phyloP scores from a whole-genome alignment of 2,888 invertebrate species.

The Spodoptera exigua region DNA sequence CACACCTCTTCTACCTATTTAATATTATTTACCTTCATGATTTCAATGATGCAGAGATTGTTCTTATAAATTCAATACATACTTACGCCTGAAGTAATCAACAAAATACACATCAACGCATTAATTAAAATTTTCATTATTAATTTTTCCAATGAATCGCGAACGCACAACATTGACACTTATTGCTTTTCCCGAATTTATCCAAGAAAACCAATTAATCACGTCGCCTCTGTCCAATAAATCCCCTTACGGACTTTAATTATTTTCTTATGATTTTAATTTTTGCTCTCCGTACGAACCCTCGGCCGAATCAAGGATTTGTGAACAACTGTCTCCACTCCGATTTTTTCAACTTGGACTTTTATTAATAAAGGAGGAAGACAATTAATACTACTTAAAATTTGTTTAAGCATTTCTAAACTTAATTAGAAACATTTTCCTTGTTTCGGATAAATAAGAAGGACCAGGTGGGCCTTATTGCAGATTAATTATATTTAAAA shows the following conservation, averaged over 20 bases:
- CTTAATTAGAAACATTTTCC: conserved; percentile 80
- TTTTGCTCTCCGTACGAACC: conserved; percentile 70
- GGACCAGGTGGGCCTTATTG: conserved; percentile 17
- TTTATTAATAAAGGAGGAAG: conserved; percentile 87
- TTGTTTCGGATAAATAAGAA: conserved; percentile 50
- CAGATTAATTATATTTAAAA: too few relatives aligned
- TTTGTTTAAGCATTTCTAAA: conserved; percentile 84
- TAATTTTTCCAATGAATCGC: conserved; percentile 78
- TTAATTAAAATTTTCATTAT: conserved; percentile 78
- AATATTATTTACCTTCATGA: too few relatives aligned
- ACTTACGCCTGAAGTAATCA: conserved; percentile 22
- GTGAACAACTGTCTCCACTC: conserved; percentile 79
- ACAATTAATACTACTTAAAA: conserved; percentile 90
- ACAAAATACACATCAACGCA: conserved; percentile 53
- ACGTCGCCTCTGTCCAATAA: conserved; percentile 87
- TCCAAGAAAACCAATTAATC: conserved; percentile 87
- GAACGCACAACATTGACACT: conserved; percentile 86
- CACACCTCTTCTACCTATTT: too few relatives aligned
- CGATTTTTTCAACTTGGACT: conserved; percentile 77
- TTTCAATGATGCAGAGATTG: neutral
- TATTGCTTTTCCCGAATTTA: conserved; percentile 84
- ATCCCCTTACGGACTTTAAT: conserved; percentile 88
- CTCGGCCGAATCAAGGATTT: conserved; percentile 68
- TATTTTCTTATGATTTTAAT: conserved; percentile 90
- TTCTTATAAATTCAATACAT: neutral